Evolutionary conservation across 2,797 vertebrate genomes (phyloP), one percentile per base, ranked within the genome.

Genomic region (Sylvia borin): DNA sequence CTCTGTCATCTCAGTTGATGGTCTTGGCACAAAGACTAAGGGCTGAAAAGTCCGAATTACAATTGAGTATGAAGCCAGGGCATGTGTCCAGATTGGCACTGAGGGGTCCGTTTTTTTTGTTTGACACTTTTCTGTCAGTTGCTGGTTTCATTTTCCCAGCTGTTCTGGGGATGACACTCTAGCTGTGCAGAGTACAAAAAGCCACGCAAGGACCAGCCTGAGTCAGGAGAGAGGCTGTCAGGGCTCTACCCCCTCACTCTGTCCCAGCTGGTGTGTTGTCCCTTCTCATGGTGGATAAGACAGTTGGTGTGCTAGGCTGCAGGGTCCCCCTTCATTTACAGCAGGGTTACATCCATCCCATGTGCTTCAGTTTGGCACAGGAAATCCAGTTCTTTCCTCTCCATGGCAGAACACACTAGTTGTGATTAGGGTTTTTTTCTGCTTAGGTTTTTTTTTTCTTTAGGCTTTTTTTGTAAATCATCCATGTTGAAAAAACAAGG

Each of bases 211-310:
- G 54, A 47, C 11, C 16, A 78, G 11, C 18, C 36, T 75, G 36
- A 48, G 16, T 34, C 31, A 36, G 45, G 27, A 58, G 57, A 27
- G 29, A 80, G 21, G 18, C 29, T 74, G 9, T 61, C 42, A 51
- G 36, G 20, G 7, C 38, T 24, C 66, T 45, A 5, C 13, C 1
- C 3, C 7, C 24, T 70, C n/a, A 19, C 18, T 43, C 25, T 26
- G 31, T 22, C 29, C 75, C 51, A 47, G 24, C 45, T 70, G 16
- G 6, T 50, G 60, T 34, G 8, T 24, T 60, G 21, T 71, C 27
- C 40, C 32, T 71, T 80, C 67, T 57, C 0, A 0, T 17, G 26
- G 6, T 0, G 0, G 25, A 6, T 9, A 32, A 54, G 18, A 57
- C 20, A 43, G 8, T n/a, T 72, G 24, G 24, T 64, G 27, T 68